These are phyloP conservation scores for Clistopyga incitator DNA, from an alignment of 2,888 invertebrate genomes.

Conservation along the genomic window DNA sequence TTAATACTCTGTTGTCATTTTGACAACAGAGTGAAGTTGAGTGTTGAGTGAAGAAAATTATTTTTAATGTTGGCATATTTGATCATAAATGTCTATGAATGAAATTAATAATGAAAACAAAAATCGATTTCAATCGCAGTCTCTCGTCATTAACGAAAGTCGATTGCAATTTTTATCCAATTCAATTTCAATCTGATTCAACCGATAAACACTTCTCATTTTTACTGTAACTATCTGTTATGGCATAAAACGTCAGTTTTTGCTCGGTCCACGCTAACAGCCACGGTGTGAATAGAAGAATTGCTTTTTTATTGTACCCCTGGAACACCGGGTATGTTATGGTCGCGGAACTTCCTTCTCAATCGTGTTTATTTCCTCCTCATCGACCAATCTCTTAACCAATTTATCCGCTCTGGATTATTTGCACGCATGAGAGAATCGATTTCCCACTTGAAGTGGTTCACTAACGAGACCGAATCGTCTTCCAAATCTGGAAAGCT, in stretches of 20 bases:
- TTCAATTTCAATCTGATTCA: not conserved
- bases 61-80: not conserved
- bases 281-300: not conserved
- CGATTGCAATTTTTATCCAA: not conserved
- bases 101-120: not conserved
- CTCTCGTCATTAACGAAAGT: not conserved
- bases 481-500: slow-evolving; percentile 6
- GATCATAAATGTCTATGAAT: not conserved
- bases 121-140: not conserved
- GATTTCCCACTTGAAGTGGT: slow-evolving; percentile 48
- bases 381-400: not conserved
- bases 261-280: not conserved
- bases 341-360: not conserved
- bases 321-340: not conserved
- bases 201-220: not conserved
- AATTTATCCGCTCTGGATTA: slow-evolving; percentile 23
- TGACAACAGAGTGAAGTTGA: no score
- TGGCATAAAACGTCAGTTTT: not conserved
- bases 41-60: no score
- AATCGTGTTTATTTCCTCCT: not conserved
- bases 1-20: not conserved
- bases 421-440: slow-evolving; percentile 41
- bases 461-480: slow-evolving; percentile 52
- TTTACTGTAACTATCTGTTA: not conserved
- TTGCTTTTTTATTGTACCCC: not conserved